Percentiles rank a stretch among this genome's conserved stretches.
phyloP scores from a whole-genome alignment of 2,888 invertebrate genomes.

The Amiota mariae region DNA sequence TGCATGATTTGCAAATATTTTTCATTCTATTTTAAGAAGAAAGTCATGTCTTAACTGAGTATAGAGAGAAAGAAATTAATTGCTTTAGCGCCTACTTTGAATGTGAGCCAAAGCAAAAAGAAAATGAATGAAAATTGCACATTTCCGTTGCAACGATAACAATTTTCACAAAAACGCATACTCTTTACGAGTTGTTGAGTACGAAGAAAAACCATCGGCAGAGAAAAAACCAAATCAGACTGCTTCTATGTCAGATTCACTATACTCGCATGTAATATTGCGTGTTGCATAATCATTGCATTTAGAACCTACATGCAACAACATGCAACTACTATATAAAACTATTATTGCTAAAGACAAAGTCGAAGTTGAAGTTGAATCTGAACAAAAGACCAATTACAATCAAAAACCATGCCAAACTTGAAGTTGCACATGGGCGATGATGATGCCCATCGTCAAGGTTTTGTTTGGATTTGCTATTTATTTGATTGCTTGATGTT shows the following conservation, averaged over 20 bases:
- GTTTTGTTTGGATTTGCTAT: not conserved
- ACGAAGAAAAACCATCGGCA: too few relatives aligned
- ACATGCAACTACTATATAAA: not conserved
- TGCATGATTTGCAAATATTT: too few relatives aligned
- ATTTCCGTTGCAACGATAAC: constrained; percentile 11
- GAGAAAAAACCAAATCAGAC: too few relatives aligned
- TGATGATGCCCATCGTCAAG: not conserved
- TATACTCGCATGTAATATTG: not conserved
- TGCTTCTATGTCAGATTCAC: too few relatives aligned
- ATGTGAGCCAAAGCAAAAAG: not conserved
- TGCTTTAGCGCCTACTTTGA: constrained; percentile 2
- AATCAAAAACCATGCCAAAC: not conserved
- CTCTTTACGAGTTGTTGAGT: too few relatives aligned
- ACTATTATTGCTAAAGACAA: constrained; percentile 3
- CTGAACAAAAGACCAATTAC: not conserved
- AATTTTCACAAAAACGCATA: not conserved
- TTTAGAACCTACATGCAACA: constrained; percentile 13
- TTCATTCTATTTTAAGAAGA: too few relatives aligned
- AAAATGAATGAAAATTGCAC: not conserved
- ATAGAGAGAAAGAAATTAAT: too few relatives aligned
- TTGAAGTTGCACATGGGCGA: constrained; percentile 15
- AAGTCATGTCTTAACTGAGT: too few relatives aligned
- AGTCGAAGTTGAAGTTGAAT: not conserved
- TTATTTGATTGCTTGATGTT: constrained; percentile 1
- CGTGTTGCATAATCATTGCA: constrained; percentile 25